Evolutionary conservation across 2,113 vertebrate species (phyloP).

Genomic region (Melanerpes formicivorus): DNA sequence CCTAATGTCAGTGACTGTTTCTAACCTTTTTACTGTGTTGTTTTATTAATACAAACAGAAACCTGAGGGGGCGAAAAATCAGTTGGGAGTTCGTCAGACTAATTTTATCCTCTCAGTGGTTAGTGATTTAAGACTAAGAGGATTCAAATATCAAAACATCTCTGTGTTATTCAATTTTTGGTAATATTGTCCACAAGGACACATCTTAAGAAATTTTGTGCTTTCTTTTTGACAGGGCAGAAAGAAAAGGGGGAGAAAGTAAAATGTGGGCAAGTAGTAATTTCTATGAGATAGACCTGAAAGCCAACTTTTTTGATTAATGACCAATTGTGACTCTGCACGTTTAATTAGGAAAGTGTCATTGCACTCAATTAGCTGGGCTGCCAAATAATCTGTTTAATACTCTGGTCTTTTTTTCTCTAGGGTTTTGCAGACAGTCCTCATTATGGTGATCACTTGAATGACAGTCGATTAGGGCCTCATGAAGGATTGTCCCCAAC

Average conservation of each 20-base stretch:
- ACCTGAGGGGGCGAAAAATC: neutral
- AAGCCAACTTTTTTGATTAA: slow-evolving; percentile 73
- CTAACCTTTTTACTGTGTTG: neutral
- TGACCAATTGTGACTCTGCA: slow-evolving; percentile 74
- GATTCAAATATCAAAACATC: slow-evolving; percentile 21
- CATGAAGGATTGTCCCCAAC: slow-evolving; percentile 98
- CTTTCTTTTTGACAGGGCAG: neutral
- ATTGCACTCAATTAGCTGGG: slow-evolving; percentile 84
- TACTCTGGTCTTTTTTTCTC: slow-evolving; percentile 86
- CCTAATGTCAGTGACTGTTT: neutral
- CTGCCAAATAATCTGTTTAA: slow-evolving; percentile 89
- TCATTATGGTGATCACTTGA: slow-evolving; percentile 98
- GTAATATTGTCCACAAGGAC: neutral
- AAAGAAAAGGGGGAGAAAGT: neutral
- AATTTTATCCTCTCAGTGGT: neutral
- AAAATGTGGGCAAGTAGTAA: slow-evolving; percentile 10
- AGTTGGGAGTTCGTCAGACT: neutral
- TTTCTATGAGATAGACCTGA: slow-evolving; percentile 45
- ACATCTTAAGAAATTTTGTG: neutral
- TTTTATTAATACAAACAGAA: neutral
- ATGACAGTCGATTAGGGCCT: slow-evolving; percentile 97
- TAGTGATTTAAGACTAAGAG: neutral
- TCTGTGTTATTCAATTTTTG: neutral
- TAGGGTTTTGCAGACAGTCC: slow-evolving; percentile 97
- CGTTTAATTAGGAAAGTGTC: slow-evolving; percentile 84